phyloP scores from a whole-genome alignment of 2,888 invertebrate species.

The Nomada lathburiana region DNA sequence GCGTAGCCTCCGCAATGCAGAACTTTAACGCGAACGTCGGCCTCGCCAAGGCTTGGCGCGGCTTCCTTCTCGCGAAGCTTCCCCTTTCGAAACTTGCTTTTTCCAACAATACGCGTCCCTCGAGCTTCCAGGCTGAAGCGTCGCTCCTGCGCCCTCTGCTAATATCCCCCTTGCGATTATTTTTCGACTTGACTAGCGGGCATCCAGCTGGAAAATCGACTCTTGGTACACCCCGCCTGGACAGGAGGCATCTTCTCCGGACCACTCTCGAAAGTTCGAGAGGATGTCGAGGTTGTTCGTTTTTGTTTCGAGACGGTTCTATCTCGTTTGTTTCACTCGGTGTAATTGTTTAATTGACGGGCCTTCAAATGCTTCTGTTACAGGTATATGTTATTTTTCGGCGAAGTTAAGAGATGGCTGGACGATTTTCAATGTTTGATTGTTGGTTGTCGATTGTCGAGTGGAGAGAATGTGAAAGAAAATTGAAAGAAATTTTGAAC shows the following conservation, averaged over 20 bases:
- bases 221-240: not conserved
- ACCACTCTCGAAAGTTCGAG: not conserved
- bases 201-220: constrained; percentile 34
- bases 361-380: too few species aligned
- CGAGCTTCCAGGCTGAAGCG: constrained; percentile 15
- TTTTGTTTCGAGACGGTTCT: not conserved
- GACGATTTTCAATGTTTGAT: too few species aligned
- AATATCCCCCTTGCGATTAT: constrained; percentile 38
- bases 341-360: constrained; percentile 17
- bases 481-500: too few species aligned
- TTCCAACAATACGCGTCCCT: constrained; percentile 5
- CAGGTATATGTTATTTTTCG: too few species aligned
- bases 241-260: not conserved
- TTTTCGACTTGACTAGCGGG: constrained; percentile 24
- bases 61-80: constrained; percentile 26
- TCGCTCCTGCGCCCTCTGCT: constrained; percentile 1
- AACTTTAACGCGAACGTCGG: constrained; percentile 42
- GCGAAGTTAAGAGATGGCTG: too few species aligned
- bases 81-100: constrained; percentile 4
- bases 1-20: constrained; percentile 52
- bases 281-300: not conserved
- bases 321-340: constrained; percentile 6
- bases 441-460: too few species aligned
- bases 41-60: constrained; percentile 19
- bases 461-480: too few species aligned